These are phyloP conservation scores for Diachasma alloeum DNA, from an alignment of 1,140 invertebrate species.

Conservation along the genomic window DNA sequence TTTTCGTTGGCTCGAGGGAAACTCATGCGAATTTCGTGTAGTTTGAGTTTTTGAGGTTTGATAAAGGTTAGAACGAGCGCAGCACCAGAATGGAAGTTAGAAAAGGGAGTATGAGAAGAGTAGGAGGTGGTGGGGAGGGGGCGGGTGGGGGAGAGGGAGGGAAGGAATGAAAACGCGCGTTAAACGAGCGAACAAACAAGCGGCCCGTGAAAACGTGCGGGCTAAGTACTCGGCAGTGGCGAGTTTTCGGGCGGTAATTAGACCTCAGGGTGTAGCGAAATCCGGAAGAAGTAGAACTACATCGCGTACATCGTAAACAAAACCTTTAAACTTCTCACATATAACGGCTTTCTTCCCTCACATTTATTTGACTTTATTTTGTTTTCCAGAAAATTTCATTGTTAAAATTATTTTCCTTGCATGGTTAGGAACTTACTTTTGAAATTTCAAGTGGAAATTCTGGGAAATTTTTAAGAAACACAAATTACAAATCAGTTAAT, in stretches of 20 bases:
- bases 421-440: too few species aligned
- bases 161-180: constrained; percentile 39
- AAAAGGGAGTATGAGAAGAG: constrained; percentile 20
- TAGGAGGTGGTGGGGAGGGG: constrained; percentile 27
- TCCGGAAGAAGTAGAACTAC: neutral
- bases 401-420: too few species aligned
- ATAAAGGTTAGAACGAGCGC: neutral
- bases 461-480: too few species aligned
- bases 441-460: too few species aligned
- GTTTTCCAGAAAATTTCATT: too few species aligned
- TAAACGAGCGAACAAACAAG: constrained; percentile 40
- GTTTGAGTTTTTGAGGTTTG: neutral
- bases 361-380: neutral
- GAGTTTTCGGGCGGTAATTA: constrained; percentile 35
- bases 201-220: constrained; percentile 31
- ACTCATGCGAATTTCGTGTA: neutral
- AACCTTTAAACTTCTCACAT: constrained; percentile 3
- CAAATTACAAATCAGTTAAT: too few species aligned
- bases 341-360: neutral
- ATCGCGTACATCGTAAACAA: neutral
- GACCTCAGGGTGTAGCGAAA: constrained; percentile 28
- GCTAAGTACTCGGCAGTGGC: constrained; percentile 34
- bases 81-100: neutral
- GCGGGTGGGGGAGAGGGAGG: constrained; percentile 29
- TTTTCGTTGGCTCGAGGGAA: neutral